phyloP scores from a whole-genome alignment of 1,140 invertebrate genomes.

The Brachionus rotundiformis region DNA sequence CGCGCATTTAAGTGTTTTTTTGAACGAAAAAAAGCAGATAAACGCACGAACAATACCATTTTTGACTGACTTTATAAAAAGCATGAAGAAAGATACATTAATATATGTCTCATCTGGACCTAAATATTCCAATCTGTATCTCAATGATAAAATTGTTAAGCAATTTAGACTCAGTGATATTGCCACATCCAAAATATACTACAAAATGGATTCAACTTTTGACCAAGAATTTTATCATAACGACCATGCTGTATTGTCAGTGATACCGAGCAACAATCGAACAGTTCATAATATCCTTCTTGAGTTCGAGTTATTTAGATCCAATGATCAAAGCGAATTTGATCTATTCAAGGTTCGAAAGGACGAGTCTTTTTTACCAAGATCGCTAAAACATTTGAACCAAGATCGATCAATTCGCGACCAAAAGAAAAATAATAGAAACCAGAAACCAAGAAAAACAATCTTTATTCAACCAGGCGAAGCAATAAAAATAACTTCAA shows the following conservation, averaged over 20 bases:
- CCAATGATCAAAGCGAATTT: background rate
- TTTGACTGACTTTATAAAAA: slow-evolving; percentile 46
- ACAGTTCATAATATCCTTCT: slow-evolving; percentile 16
- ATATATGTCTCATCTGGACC: slow-evolving; percentile 25
- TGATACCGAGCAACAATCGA: background rate
- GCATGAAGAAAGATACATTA: background rate
- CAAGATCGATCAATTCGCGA: background rate
- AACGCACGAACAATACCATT: slow-evolving; percentile 38
- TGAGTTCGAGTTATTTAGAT: slow-evolving; percentile 31
- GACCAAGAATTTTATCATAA: background rate
- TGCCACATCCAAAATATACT: background rate
- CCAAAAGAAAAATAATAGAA: background rate
- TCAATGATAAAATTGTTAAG: slow-evolving; percentile 17
- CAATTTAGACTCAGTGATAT: slow-evolving; percentile 23
- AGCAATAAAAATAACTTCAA: slow-evolving; percentile 33
- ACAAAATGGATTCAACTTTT: background rate
- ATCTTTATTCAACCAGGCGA: slow-evolving; percentile 38
- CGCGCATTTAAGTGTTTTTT: background rate
- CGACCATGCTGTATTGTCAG: background rate
- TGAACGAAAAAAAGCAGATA: slow-evolving; percentile 46
- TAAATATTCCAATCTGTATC: slow-evolving; percentile 17
- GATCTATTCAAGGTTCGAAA: slow-evolving; percentile 8
- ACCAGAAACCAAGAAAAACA: background rate
- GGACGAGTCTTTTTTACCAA: background rate
- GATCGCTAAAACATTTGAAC: slow-evolving; percentile 13